Evolutionary conservation across 2,888 invertebrate species (phyloP).

Genomic region (Drosophila picticornis): DNA sequence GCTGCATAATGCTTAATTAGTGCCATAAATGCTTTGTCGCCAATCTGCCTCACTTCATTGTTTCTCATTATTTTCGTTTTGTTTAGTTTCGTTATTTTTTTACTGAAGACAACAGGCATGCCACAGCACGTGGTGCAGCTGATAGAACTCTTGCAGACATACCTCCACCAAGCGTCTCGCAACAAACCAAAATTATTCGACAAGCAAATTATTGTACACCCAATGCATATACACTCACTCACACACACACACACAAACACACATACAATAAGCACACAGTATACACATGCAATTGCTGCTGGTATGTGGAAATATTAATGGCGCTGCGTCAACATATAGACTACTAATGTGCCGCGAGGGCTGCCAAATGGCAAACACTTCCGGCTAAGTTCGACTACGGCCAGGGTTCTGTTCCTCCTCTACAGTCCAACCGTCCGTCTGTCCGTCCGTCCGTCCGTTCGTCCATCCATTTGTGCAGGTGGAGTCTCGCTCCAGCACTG

Average conservation of each 20-base stretch:
- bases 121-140: conserved; percentile 32
- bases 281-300: conserved; percentile 29
- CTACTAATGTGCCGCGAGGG: conserved; percentile 84
- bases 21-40: neutral
- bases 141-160: conserved; percentile 31
- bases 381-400: conserved; percentile 46
- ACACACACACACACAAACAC: conserved; percentile 5
- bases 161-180: conserved; percentile 31
- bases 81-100: conserved; percentile 21
- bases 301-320: conserved; percentile 80
- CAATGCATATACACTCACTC: conserved; percentile 11
- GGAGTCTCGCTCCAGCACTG: conserved; percentile 13
- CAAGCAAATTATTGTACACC: conserved; percentile 69
- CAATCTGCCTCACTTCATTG: neutral
- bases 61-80: neutral
- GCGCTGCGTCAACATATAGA: conserved; percentile 77
- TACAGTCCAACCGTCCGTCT: neutral
- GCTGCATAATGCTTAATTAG: conserved; percentile 29
- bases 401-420: conserved; percentile 9
- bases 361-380: conserved; percentile 80
- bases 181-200: conserved; percentile 52
- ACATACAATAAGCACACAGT: neutral
- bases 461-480: conserved; percentile 28
- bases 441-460: neutral
- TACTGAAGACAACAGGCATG: conserved; percentile 35